Evolutionary conservation across 1,140 invertebrate species (phyloP).

Genomic region (Lucilia sericata): DNA sequence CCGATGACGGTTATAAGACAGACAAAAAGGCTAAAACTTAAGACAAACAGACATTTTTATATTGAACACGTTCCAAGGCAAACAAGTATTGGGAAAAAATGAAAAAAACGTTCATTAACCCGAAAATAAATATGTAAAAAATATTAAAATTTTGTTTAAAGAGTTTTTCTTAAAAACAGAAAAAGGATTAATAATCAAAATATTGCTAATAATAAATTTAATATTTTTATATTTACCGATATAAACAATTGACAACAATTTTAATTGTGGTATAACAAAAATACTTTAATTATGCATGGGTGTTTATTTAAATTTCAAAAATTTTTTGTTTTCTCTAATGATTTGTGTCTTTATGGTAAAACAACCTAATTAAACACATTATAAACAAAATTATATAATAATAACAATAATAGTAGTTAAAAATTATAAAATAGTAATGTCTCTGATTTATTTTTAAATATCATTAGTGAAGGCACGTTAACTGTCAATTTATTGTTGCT

Average conservation of each 20-base stretch:
- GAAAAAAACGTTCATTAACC: conserved; percentile 46
- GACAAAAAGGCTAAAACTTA: neutral
- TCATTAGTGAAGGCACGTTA: neutral
- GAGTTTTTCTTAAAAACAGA: neutral
- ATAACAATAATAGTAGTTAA: too few species aligned
- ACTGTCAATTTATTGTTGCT: neutral
- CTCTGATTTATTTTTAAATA: too few species aligned
- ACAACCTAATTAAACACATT: too few species aligned
- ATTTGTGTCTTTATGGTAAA: too few species aligned
- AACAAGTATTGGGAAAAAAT: conserved; percentile 49
- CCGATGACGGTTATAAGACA: neutral
- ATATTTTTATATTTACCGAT: too few species aligned
- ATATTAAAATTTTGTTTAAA: neutral
- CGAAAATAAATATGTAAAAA: conserved; percentile 19
- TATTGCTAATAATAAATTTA: neutral
- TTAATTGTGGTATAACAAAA: too few species aligned
- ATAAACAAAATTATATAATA: too few species aligned
- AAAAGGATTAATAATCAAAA: neutral
- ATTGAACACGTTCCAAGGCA: conserved; percentile 48
- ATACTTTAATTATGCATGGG: too few species aligned
- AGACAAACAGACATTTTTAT: neutral
- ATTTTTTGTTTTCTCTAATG: too few species aligned
- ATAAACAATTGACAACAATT: too few species aligned
- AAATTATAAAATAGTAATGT: too few species aligned
- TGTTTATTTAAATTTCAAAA: too few species aligned